These are phyloP conservation scores for Toxostoma redivivum DNA, from an alignment of 2,113 vertebrate species.

Conservation along the genomic window DNA sequence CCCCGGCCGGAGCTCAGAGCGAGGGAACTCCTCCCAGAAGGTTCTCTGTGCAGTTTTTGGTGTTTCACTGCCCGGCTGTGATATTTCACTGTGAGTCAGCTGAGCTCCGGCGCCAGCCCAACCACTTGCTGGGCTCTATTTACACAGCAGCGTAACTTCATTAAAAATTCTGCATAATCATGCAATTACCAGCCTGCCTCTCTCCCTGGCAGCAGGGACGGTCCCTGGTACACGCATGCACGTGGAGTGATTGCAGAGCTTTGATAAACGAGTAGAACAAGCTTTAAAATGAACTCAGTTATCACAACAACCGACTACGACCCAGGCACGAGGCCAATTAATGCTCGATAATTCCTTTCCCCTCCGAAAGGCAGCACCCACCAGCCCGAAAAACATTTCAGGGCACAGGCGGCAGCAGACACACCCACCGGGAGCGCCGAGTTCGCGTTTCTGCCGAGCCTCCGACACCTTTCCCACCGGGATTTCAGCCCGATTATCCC, in stretches of 20 bases:
- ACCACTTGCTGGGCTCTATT: not conserved
- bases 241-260: not conserved
- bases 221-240: not conserved
- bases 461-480: not conserved
- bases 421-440: not conserved
- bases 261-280: not conserved
- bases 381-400: rapidly evolving
- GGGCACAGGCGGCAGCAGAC: not conserved
- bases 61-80: rapidly evolving
- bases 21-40: not conserved
- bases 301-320: not conserved
- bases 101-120: not conserved
- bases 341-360: rapidly evolving
- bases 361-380: not conserved
- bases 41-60: rapidly evolving
- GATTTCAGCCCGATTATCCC: not conserved
- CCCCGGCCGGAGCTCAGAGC: rapidly evolving
- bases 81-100: not conserved
- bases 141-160: not conserved
- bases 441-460: rapidly evolving
- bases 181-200: not conserved
- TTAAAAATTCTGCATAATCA: conserved; percentile 4
- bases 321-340: rapidly evolving
- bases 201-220: rapidly evolving
- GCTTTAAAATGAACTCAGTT: not conserved